Percentiles rank a stretch among this genome's conserved stretches.
These are phyloP conservation scores for Tinea trinotella DNA, from an alignment of 2,888 invertebrate species.

Conservation along the genomic window DNA sequence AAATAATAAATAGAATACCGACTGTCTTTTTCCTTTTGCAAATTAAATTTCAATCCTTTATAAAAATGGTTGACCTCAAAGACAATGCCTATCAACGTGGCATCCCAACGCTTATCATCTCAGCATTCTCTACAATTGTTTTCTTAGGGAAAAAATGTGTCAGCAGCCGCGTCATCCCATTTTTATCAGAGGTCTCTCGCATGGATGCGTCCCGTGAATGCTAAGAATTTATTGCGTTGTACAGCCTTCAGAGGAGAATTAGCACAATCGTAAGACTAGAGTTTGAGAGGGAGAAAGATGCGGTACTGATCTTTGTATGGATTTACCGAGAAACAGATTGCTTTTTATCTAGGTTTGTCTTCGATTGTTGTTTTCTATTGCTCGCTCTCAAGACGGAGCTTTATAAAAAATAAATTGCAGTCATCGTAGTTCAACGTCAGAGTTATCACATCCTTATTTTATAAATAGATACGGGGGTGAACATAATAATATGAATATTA, in stretches of 20 bases:
- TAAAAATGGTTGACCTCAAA: slow-evolving; percentile 13
- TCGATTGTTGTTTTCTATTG: not conserved
- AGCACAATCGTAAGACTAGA: slow-evolving; percentile 39
- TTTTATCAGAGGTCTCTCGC: slow-evolving; percentile 62
- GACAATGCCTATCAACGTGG: slow-evolving; percentile 26
- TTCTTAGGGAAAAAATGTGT: slow-evolving; percentile 54
- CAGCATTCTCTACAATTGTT: slow-evolving; percentile 37
- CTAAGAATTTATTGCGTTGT: slow-evolving; percentile 64
- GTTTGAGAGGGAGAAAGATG: not conserved
- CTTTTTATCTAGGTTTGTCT: not conserved
- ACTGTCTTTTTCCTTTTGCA: no score
- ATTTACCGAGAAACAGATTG: not conserved
- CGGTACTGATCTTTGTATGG: not conserved
- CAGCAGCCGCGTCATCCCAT: slow-evolving; percentile 53
- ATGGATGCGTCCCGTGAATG: slow-evolving; percentile 57
- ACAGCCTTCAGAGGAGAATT: slow-evolving; percentile 59
- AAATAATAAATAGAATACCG: no score
- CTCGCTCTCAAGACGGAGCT: no score
- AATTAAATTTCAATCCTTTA: slow-evolving; percentile 12
- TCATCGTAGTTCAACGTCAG: no score
- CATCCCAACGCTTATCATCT: slow-evolving; percentile 4
- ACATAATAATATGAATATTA: no score
- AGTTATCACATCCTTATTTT: no score
- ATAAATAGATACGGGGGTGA: no score
- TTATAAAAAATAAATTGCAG: not conserved